Conservation (phyloP, 2,888 invertebrate species). For the Tridacna crocea region DNA sequence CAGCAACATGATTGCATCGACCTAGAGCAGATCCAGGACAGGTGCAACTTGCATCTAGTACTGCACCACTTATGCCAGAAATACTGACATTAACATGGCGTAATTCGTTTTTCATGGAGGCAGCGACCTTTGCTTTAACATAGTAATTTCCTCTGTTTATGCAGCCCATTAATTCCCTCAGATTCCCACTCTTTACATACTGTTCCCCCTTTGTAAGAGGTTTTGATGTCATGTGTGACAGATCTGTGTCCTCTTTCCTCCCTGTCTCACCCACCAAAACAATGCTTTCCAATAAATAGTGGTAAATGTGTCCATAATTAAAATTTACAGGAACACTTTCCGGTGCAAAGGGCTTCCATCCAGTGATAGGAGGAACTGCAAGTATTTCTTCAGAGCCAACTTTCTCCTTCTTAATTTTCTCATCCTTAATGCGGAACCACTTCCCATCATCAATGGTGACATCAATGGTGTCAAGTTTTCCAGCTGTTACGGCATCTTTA, state of each 20-base stretch:
- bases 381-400: not conserved
- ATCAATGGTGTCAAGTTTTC: not conserved
- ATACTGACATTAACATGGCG: slow-evolving; percentile 7
- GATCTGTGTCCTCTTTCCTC: slow-evolving; percentile 4
- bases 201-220: slow-evolving; percentile 32
- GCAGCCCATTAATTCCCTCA: slow-evolving; percentile 1
- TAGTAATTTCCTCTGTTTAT: not conserved
- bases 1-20: slow-evolving; percentile 41
- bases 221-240: slow-evolving; percentile 25
- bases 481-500: not conserved
- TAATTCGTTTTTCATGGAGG: slow-evolving; percentile 23
- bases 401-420: not conserved
- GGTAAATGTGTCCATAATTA: slow-evolving; percentile 22
- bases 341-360: slow-evolving; percentile 9
- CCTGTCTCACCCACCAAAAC: not conserved
- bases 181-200: slow-evolving; percentile 25
- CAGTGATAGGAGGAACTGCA: not conserved
- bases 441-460: slow-evolving; percentile 9
- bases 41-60: slow-evolving; percentile 31
- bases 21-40: slow-evolving; percentile 36
- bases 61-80: slow-evolving; percentile 21
- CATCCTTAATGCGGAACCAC: not conserved
- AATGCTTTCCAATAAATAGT: slow-evolving; percentile 27
- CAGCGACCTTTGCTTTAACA: slow-evolving; percentile 33
- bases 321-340: not conserved